These are phyloP conservation scores for Stichopus chloronotus DNA, from an alignment of 35 echinoderm and acorn worm genomes.

Conservation along the genomic window DNA sequence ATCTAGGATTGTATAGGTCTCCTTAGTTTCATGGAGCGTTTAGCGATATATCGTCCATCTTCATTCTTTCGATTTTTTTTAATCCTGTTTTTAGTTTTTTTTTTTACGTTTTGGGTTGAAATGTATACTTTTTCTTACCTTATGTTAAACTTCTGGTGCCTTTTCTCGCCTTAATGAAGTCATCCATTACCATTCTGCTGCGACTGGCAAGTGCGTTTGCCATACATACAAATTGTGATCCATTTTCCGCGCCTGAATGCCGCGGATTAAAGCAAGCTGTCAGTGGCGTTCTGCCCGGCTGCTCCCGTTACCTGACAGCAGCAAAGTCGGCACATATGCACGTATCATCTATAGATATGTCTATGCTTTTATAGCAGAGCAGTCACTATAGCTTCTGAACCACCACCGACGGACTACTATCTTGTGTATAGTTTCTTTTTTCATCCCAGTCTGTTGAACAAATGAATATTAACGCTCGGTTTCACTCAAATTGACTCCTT, in stretches of 20 bases:
- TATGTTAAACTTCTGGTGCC: not conserved
- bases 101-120: not conserved
- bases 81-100: not conserved
- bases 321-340: not conserved
- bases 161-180: conserved; percentile 31
- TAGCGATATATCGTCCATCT: too few relatives aligned
- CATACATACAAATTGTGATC: conserved; percentile 53
- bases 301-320: conserved; percentile 22
- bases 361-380: not conserved
- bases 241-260: conserved; percentile 40
- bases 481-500: conserved; percentile 31
- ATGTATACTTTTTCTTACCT: not conserved
- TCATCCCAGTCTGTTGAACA: conserved; percentile 3
- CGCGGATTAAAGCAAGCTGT: conserved; percentile 30
- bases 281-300: conserved; percentile 43
- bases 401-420: not conserved
- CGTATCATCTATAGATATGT: not conserved
- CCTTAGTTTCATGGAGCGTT: not conserved
- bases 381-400: too few relatives aligned
- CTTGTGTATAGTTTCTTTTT: not conserved
- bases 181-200: conserved; percentile 52
- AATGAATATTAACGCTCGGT: conserved; percentile 49
- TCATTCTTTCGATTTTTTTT: too few relatives aligned
- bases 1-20: not conserved
- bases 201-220: conserved; percentile 44